phyloP scores from a whole-genome alignment of 64 coral and sea anemone species.

The Orbicella faveolata region DNA sequence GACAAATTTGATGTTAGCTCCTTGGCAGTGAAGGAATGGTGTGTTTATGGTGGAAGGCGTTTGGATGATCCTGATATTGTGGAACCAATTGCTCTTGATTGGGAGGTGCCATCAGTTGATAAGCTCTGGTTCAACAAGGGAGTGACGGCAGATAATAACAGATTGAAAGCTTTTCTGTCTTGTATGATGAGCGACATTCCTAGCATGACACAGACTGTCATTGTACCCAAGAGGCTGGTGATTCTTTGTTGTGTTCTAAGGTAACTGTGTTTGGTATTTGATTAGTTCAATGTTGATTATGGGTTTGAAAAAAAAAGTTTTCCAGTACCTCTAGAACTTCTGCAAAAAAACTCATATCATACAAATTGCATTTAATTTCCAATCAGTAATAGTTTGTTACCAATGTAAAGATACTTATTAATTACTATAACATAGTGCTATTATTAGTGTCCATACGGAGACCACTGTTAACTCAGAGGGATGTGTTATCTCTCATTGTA shows the following conservation, averaged over 20 bases:
- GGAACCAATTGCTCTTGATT: conserved; percentile 73
- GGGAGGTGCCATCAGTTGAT: conserved; percentile 81
- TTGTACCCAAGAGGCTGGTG: conserved; percentile 90
- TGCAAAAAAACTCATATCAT: too few relatives aligned
- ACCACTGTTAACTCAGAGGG: too few relatives aligned
- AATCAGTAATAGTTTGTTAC: too few relatives aligned
- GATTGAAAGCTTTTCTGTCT: conserved; percentile 91
- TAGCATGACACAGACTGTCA: conserved; percentile 83
- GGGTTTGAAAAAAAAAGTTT: too few relatives aligned
- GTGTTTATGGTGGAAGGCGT: conserved; percentile 85
- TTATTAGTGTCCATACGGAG: too few relatives aligned
- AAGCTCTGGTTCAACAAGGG: conserved; percentile 91
- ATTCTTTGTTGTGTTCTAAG: conserved; percentile 98
- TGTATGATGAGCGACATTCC: conserved; percentile 93
- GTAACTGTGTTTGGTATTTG: conserved; percentile 13
- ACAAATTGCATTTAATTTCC: too few relatives aligned
- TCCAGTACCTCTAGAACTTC: too few relatives aligned
- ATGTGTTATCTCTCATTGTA: too few relatives aligned
- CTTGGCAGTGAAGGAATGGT: conserved; percentile 90
- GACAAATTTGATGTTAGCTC: conserved; percentile 44
- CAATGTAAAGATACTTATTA: too few relatives aligned
- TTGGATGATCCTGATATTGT: conserved; percentile 82
- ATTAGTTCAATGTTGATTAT: not conserved
- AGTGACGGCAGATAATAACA: conserved; percentile 72
- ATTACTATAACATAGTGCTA: too few relatives aligned